Evolutionary conservation across 1,140 invertebrate genomes (phyloP).

Genomic region (Platyura marginata): DNA sequence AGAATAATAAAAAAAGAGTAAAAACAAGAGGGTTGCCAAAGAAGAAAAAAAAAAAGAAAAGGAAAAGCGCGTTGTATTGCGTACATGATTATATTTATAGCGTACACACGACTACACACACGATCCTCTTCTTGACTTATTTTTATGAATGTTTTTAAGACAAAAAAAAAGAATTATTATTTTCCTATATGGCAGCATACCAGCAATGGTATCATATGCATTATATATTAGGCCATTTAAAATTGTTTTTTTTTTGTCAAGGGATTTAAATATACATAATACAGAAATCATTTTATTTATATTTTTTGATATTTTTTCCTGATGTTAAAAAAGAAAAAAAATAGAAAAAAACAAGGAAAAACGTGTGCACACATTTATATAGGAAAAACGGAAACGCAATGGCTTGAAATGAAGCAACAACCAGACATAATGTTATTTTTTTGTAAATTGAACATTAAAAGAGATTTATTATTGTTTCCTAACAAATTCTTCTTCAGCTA

Average conservation of each 20-base stretch:
- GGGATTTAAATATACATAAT: neutral
- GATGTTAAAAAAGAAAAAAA: neutral
- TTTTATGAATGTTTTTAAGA: neutral
- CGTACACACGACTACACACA: neutral
- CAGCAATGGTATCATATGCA: neutral
- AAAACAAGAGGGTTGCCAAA: neutral
- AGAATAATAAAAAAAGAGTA: neutral
- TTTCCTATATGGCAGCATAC: neutral
- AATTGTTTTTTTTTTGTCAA: neutral
- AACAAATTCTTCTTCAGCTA: neutral
- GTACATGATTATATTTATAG: neutral
- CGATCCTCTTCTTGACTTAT: neutral
- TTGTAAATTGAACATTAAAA: neutral
- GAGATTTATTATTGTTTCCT: neutral
- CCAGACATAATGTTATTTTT: neutral
- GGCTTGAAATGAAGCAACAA: neutral
- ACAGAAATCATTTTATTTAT: neutral
- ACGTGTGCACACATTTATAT: neutral
- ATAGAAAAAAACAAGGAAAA: too few relatives aligned
- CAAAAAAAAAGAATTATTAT: neutral
- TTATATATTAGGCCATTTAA: neutral
- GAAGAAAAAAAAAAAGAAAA: too few relatives aligned
- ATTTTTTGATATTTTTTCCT: neutral
- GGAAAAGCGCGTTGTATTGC: neutral
- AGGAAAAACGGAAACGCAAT: neutral